phyloP scores from a whole-genome alignment of 2,888 invertebrate genomes.

The Heteropelma amictum region DNA sequence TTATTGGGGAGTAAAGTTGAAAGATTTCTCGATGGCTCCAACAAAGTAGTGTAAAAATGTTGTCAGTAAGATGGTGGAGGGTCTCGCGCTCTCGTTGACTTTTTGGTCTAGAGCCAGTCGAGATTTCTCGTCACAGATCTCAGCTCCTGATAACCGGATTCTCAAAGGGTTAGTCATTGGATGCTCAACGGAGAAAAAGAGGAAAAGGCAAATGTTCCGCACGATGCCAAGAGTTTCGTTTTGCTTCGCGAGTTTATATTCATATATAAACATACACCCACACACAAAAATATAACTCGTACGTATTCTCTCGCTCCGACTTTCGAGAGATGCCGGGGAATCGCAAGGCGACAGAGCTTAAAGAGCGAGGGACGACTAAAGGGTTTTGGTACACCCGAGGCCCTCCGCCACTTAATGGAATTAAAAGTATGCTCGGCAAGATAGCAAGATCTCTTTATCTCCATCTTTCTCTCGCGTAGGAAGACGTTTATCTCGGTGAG shows the following conservation, averaged over 20 bases:
- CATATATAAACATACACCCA: not conserved
- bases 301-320: constrained; percentile 19
- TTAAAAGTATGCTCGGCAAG: constrained; percentile 73
- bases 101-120: constrained; percentile 70
- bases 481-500: constrained; percentile 70
- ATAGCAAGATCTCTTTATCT: constrained; percentile 62
- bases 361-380: constrained; percentile 41
- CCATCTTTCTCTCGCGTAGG: constrained; percentile 14
- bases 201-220: constrained; percentile 27
- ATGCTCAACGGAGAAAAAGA: constrained; percentile 34
- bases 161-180: constrained; percentile 72
- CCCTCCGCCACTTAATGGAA: constrained; percentile 68
- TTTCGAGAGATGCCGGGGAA: constrained; percentile 25
- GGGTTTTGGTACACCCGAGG: constrained; percentile 58
- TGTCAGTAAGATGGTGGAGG: too few species aligned
- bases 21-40: not conserved
- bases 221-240: constrained; percentile 43
- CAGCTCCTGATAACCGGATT: constrained; percentile 65
- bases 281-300: not conserved
- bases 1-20: not conserved
- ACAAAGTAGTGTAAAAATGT: not conserved
- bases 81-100: constrained; percentile 65
- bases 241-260: constrained; percentile 24
- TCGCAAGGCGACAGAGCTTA: constrained; percentile 49
- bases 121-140: constrained; percentile 64